Base-by-base conservation (phyloP, 2,797 vertebrate genomes). In the Thunnus albacares region DNA sequence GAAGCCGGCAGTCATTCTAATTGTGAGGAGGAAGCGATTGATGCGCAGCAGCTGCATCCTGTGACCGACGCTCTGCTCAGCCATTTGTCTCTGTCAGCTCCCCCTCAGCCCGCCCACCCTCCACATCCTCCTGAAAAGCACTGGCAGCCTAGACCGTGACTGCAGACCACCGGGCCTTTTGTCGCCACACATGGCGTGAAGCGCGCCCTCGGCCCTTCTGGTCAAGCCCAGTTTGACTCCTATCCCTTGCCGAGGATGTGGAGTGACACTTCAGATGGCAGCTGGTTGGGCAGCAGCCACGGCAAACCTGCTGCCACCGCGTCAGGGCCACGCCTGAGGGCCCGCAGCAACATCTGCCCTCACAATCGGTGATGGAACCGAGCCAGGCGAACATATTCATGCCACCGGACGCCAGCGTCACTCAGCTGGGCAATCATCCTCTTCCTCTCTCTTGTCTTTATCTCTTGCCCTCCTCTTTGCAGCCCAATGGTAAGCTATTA, bases 31-130 rank as follows among this genome's bases (percentile, higher is more conserved):
- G 92, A 94, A 89, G 93, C 88, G 77, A 90, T 95, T 93, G 92
- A 95, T 92, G 87, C 68, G 69, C 77, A 84, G 93, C 95, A 96
- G 95, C 95, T 96, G 95, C 93, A 94, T 94, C 94, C 93, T 93
- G 92, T 83, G 94, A 94, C 93, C 87, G 45, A 73, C 65, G 33
- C 85, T 92, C 82, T 80, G 87, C 90, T 90, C 90, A 79, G 87
- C 82, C 90, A 94, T 95, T 94, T 93, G 92, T 94, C 92, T 94
- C 90, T 90, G 93, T 95, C 93, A 94, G 65, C 87, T 55, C 80
- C 86, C 84, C 86, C 71, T 67, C 75, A 28, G 78, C 71, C 93
- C 77, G 53, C 91, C 86, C 79, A 82, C 87, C 66, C 85, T 81
- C 82, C 77, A 59, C 85, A 81, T 79, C 80, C 83, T 76, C 62